Percentiles rank a stretch among this genome's conserved stretches.
Conservation (phyloP, 1,140 invertebrate species). For the Papilio polytes region DNA sequence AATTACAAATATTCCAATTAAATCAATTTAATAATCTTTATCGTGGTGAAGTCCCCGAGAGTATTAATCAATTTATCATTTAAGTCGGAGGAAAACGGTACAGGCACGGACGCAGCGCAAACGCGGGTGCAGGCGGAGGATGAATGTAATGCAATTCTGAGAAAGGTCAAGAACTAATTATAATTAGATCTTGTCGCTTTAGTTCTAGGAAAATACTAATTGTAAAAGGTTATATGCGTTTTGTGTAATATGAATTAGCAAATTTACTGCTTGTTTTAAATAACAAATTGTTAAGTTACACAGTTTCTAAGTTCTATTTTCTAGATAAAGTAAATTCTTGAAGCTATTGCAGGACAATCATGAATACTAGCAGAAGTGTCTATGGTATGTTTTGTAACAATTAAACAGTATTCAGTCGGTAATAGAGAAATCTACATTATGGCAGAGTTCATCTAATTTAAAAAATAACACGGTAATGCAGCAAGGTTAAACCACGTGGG, state of each 20-base stretch:
- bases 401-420: background rate
- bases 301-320: no score
- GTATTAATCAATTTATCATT: slow-evolving; percentile 10
- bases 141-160: slow-evolving; percentile 1
- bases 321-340: no score
- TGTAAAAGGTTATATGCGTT: background rate
- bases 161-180: background rate
- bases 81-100: slow-evolving; percentile 10
- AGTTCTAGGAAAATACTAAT: slow-evolving; percentile 3
- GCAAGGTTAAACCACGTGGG: background rate
- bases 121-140: background rate
- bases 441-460: background rate
- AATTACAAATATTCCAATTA: slow-evolving; percentile 8
- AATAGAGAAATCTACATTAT: background rate
- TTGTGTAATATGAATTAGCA: no score
- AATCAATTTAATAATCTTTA: background rate
- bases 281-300: no score
- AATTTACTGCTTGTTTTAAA: no score
- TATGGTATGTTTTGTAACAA: background rate
- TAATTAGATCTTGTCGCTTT: slow-evolving; percentile 7
- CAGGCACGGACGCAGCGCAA: no score
- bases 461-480: background rate
- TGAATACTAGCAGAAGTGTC: no score
- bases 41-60: background rate
- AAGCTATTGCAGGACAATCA: no score